A percentile compares a stretch with the other conserved stretches of the same genome.
Conservation (phyloP, 2,113 vertebrate species). For the Gadus macrocephalus region DNA sequence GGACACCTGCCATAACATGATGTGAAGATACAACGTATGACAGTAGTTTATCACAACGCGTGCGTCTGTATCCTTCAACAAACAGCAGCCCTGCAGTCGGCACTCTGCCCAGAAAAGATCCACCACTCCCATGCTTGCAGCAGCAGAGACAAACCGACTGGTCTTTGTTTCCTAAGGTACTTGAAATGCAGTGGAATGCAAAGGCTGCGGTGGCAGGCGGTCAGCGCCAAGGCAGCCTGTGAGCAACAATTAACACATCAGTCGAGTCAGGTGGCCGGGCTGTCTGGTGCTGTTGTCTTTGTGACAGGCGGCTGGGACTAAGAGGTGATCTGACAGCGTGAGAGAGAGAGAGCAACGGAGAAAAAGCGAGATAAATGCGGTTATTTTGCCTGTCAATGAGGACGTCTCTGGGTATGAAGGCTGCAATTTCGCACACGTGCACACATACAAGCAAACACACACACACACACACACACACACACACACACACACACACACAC, state of each 20-base stretch:
- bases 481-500: background rate
- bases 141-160: background rate
- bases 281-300: background rate
- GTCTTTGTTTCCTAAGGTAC: background rate
- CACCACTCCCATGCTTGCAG: background rate
- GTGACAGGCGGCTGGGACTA: constrained; percentile 3
- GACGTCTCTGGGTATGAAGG: background rate
- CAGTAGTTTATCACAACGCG: too few relatives aligned
- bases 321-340: background rate
- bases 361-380: constrained; percentile 3
- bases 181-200: background rate
- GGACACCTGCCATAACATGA: too few relatives aligned
- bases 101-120: background rate
- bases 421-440: background rate
- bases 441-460: background rate
- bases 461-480: constrained; percentile 12
- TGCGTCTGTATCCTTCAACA: background rate
- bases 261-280: background rate
- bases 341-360: background rate
- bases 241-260: constrained; percentile 4
- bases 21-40: too few relatives aligned
- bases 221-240: background rate
- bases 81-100: background rate
- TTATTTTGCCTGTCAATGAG: constrained; percentile 1
- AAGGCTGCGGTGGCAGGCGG: background rate